A percentile compares a stretch with the other conserved stretches of the same genome.
Conservation (phyloP, 2,888 invertebrate species). For the Parnassius orleans region DNA sequence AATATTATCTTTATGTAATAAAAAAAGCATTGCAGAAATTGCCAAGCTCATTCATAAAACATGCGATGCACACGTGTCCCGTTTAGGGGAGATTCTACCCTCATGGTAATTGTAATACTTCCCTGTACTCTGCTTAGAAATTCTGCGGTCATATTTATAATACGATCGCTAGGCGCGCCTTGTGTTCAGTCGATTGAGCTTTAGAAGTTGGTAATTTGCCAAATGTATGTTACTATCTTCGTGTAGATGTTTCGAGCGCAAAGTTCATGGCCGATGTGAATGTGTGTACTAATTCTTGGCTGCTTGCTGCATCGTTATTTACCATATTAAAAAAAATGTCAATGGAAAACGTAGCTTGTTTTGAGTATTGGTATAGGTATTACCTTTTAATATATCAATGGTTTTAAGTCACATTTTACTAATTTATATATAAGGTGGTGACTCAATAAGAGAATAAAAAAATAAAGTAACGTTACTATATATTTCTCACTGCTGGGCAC, state of each 20-base stretch:
- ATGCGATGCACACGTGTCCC: conserved; percentile 57
- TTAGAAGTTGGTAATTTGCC: conserved; percentile 61
- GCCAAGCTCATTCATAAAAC: conserved; percentile 51
- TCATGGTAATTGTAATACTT: conserved; percentile 26
- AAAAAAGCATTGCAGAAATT: conserved; percentile 28
- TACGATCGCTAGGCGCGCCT: conserved; percentile 26
- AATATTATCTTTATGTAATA: no score
- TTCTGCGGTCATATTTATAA: conserved; percentile 23
- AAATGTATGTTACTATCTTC: conserved; percentile 55
- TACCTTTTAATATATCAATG: no score
- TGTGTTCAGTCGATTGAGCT: conserved; percentile 30
- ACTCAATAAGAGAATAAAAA: no score
- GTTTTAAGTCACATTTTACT: no score
- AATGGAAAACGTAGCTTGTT: conserved; percentile 26
- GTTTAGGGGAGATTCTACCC: conserved; percentile 39
- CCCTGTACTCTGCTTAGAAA: conserved; percentile 17
- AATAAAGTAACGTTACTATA: no score
- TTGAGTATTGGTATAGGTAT: conserved; percentile 1
- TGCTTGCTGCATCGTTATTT: conserved; percentile 29
- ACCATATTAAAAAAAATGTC: conserved; percentile 22
- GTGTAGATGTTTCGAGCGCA: conserved; percentile 35
- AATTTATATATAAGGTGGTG: no score
- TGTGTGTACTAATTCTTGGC: conserved; percentile 34
- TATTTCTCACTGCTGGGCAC: no score
- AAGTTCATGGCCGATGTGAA: conserved; percentile 66